These are phyloP conservation scores for Drosophila kikkawai DNA, from an alignment of 1,140 invertebrate genomes.

Conservation along the genomic window DNA sequence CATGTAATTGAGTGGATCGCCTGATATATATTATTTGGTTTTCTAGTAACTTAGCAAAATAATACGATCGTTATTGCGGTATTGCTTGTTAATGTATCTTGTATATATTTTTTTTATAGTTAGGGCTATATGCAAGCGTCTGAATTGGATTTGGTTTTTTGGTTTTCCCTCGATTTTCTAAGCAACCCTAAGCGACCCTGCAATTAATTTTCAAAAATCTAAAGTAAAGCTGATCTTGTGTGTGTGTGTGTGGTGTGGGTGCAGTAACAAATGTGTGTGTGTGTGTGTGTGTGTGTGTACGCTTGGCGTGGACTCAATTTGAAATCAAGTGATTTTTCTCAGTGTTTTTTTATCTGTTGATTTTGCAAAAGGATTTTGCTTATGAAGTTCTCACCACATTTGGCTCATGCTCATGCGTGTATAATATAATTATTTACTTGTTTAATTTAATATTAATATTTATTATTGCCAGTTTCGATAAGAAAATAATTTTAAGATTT, in stretches of 20 bases:
- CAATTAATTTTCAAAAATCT: slow-evolving; percentile 45
- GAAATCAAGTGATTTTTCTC: slow-evolving; percentile 41
- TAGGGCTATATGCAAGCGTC: slow-evolving; percentile 41
- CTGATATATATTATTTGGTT: slow-evolving; percentile 39
- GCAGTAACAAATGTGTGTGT: slow-evolving; percentile 28
- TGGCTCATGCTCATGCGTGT: slow-evolving; percentile 36
- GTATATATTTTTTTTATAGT: slow-evolving; percentile 17
- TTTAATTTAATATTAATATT: slow-evolving; percentile 54
- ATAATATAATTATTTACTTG: slow-evolving; percentile 47
- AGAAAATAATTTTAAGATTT: slow-evolving; percentile 76
- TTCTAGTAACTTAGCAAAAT: slow-evolving; percentile 51
- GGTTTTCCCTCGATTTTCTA: slow-evolving; percentile 20
- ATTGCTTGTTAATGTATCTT: slow-evolving; percentile 40
- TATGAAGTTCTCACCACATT: slow-evolving; percentile 42
- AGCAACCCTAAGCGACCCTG: slow-evolving; percentile 46
- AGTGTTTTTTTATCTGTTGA: slow-evolving; percentile 15
- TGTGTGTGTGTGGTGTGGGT: slow-evolving; percentile 3
- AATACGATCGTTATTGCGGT: slow-evolving; percentile 36
- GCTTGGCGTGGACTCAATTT: slow-evolving; percentile 53
- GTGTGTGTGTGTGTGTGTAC: slow-evolving; percentile 18
- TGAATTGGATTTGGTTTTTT: slow-evolving; percentile 31
- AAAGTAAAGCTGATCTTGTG: slow-evolving; percentile 51
- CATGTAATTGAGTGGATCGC: slow-evolving; percentile 29
- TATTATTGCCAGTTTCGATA: slow-evolving; percentile 82
- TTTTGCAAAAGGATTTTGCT: slow-evolving; percentile 33